A percentile compares a stretch with the other conserved stretches of the same genome.
Conservation (phyloP, 37 sponge, comb jelly and placozoan genomes). For the Theonella swinhoei region DNA sequence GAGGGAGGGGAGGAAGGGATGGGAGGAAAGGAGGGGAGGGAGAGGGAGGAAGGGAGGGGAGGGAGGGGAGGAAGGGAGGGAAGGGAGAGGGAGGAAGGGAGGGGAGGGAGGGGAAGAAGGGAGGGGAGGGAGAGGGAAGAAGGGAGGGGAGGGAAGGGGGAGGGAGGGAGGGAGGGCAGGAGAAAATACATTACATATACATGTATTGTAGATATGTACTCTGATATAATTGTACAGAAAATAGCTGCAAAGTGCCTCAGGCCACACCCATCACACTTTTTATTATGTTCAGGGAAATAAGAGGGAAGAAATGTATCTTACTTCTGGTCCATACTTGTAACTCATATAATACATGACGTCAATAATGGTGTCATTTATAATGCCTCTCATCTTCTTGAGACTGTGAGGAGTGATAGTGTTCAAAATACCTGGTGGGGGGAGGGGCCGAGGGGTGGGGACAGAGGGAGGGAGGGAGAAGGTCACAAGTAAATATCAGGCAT, state of each 20-base stretch:
- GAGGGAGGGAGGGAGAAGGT: too few relatives aligned
- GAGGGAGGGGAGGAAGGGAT: neutral
- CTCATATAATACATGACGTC: constrained; percentile 92
- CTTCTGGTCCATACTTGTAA: constrained; percentile 79
- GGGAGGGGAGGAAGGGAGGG: neutral
- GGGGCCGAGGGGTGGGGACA: too few relatives aligned
- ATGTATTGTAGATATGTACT: too few relatives aligned
- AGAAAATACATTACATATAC: too few relatives aligned
- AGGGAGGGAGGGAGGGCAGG: neutral
- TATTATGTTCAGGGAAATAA: too few relatives aligned
- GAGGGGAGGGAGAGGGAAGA: neutral
- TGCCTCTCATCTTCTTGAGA: constrained; percentile 55
- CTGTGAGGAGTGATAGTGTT: constrained; percentile 68
- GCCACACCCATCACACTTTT: neutral
- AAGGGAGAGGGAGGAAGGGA: neutral
- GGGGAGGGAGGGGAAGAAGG: neutral
- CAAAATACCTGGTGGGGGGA: constrained; percentile 40
- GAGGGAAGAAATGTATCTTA: constrained; percentile 15
- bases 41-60: neutral
- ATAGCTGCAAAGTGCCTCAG: neutral
- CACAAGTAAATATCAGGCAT: too few relatives aligned
- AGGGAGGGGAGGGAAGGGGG: neutral
- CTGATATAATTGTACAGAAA: neutral
- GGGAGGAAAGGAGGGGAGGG: neutral
- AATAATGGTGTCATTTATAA: constrained; percentile 70